A percentile compares a stretch with the other conserved stretches of the same genome.
Evolutionary conservation across 2,888 invertebrate genomes (phyloP).

Genomic region (Ormyrus thymus): DNA sequence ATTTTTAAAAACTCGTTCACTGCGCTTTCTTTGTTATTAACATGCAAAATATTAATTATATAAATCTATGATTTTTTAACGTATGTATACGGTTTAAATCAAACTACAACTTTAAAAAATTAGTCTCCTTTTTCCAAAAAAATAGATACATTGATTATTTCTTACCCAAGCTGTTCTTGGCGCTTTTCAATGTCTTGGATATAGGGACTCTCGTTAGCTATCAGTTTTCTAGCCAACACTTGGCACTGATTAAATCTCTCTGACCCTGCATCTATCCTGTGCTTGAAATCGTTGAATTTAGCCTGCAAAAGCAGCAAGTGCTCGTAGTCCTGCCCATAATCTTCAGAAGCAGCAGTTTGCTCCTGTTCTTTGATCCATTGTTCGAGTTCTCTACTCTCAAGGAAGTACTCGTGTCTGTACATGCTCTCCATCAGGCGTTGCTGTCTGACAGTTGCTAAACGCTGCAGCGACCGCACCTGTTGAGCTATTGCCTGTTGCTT

Average conservation of each 20-base stretch:
- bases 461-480: slow-evolving; percentile 87
- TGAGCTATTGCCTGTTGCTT: slow-evolving; percentile 86
- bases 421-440: slow-evolving; percentile 93
- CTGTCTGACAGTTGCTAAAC: slow-evolving; percentile 86
- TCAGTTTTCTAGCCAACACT: slow-evolving; percentile 90
- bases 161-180: slow-evolving; percentile 90
- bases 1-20: too few species aligned
- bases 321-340: slow-evolving; percentile 96
- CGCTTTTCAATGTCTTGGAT: slow-evolving; percentile 89
- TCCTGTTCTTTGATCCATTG: slow-evolving; percentile 95
- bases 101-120: background rate
- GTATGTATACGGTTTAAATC: background rate
- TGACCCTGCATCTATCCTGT: slow-evolving; percentile 91
- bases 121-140: background rate
- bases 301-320: slow-evolving; percentile 89
- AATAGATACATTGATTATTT: background rate
- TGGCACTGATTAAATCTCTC: slow-evolving; percentile 94
- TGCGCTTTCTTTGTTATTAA: background rate
- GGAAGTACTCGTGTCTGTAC: slow-evolving; percentile 92
- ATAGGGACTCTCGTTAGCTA: slow-evolving; percentile 90
- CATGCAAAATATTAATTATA: slow-evolving; percentile 25
- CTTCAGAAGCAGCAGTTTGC: slow-evolving; percentile 91
- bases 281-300: slow-evolving; percentile 95
- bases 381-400: slow-evolving; percentile 92
- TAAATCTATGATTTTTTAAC: background rate